Evolutionary conservation across 2,113 vertebrate genomes (phyloP).

Genomic region (Collichthys lucidus): DNA sequence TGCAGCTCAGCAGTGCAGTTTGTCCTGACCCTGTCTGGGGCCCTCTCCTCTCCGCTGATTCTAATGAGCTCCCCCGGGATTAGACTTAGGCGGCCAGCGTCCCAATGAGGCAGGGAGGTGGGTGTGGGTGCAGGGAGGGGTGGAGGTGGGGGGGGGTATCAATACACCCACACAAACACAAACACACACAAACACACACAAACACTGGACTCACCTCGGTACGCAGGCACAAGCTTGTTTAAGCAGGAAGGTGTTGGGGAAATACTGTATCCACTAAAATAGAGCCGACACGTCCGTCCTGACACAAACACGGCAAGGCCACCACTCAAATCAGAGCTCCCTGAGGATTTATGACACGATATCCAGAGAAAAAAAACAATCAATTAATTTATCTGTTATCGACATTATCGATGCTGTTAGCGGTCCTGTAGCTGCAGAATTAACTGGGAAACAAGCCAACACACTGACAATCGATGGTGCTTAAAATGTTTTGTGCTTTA

Average conservation of each 20-base stretch:
- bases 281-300: not conserved
- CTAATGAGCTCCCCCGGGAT: slow-evolving; percentile 83
- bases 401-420: not conserved
- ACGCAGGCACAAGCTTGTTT: slow-evolving; percentile 29
- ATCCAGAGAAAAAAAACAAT: not conserved
- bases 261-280: not conserved
- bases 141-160: slow-evolving; percentile 19
- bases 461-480: not conserved
- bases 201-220: slow-evolving; percentile 32
- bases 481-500: too few species aligned
- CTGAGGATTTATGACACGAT: not conserved
- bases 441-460: not conserved
- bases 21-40: slow-evolving; percentile 81
- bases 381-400: not conserved
- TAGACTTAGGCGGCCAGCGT: slow-evolving; percentile 60
- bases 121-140: not conserved
- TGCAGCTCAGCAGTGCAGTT: slow-evolving; percentile 75
- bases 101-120: slow-evolving; percentile 56
- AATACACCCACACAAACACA: slow-evolving; percentile 45
- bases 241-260: not conserved
- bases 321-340: not conserved
- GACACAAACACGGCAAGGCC: not conserved
- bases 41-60: slow-evolving; percentile 72
- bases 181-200: slow-evolving; percentile 49
- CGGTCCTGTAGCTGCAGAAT: not conserved